A percentile compares a stretch with the other conserved stretches of the same genome.
Conservation (phyloP, 2,113 vertebrate species). For the Emydura subglobosa region DNA sequence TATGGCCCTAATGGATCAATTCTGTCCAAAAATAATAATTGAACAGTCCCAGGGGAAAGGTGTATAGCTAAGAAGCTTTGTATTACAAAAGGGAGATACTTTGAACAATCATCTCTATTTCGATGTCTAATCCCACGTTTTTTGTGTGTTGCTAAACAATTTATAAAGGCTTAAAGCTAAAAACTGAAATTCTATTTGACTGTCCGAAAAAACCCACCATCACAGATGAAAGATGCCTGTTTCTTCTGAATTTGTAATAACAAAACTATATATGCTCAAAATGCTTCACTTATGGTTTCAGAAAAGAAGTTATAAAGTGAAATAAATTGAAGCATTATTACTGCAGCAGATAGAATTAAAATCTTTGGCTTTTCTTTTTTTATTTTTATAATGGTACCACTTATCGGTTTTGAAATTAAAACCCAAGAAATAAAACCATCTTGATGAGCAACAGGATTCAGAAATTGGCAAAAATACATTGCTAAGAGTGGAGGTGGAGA, state of each 20-base stretch:
- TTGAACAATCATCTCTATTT: neutral
- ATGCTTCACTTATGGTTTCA: neutral
- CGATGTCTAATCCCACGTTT: neutral
- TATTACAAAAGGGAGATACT: neutral
- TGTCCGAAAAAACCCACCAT: neutral
- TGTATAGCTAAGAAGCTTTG: neutral
- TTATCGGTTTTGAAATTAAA: neutral
- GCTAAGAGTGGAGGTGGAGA: neutral
- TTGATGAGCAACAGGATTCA: neutral
- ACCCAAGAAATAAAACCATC: neutral
- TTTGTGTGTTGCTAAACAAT: neutral
- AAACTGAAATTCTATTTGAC: neutral
- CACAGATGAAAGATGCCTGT: neutral
- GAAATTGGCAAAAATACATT: neutral
- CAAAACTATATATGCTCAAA: neutral
- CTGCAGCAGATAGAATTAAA: neutral
- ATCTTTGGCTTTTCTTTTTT: neutral
- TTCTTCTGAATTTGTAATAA: slow-evolving; percentile 10
- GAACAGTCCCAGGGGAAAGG: slow-evolving; percentile 22
- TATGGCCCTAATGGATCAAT: slow-evolving; percentile 34
- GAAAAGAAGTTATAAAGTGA: neutral
- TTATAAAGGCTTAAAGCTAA: neutral
- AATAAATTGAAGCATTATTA: neutral
- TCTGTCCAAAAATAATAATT: slow-evolving; percentile 52
- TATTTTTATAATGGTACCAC: neutral